Base-by-base conservation (phyloP, 2,888 invertebrate genomes). In the Scaeva pyrastri region DNA sequence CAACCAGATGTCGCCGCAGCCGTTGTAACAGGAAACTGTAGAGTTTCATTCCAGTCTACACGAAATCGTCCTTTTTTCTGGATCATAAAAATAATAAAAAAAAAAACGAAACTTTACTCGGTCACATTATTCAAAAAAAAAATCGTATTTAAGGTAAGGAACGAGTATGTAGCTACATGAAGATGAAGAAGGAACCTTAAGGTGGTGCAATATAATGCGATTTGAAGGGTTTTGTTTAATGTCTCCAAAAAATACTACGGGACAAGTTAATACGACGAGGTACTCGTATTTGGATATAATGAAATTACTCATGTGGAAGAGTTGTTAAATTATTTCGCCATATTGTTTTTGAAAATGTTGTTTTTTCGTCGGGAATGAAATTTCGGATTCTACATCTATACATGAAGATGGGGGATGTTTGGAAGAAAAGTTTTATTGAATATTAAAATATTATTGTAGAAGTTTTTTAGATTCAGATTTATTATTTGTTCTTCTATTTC, bases 1-100 rank as follows among this genome's bases (percentile, higher is more conserved):
- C 77, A 83, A 48, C 70, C 80, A 80, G 80, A 81, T 81, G 84
- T 48, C 71, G 31, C 8, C 31, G 31, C 8, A 7, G 31, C 7
- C 31, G 60, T 62, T 75, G 72, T 85, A 55, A 55, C 41, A 70
- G 68, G 76, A 70, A 48, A 45, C 48, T 68, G 79, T 71, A 62
- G 60, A 55, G 16, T 56, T 56, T 56, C 73, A 48, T 56, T 56
- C 26, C 75, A 75, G 75, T 23, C 62, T 52, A 72, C 80, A 85
- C 19, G 79, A 66, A 41, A 76, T 80, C 43, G 60, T 80, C 66
- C 60, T 75, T 60, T 60, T 66, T 70, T 66, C 60, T 62, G 26
- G 23, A 43, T 75, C 58, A 45, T 41, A 45, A 64, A 58, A 62
- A 43, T 23, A 43, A 62, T 43, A 66, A 19, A 39, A 36, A n/a